Conservation (phyloP, 2,888 invertebrate species). For the Fissipunctia ypsillon region DNA sequence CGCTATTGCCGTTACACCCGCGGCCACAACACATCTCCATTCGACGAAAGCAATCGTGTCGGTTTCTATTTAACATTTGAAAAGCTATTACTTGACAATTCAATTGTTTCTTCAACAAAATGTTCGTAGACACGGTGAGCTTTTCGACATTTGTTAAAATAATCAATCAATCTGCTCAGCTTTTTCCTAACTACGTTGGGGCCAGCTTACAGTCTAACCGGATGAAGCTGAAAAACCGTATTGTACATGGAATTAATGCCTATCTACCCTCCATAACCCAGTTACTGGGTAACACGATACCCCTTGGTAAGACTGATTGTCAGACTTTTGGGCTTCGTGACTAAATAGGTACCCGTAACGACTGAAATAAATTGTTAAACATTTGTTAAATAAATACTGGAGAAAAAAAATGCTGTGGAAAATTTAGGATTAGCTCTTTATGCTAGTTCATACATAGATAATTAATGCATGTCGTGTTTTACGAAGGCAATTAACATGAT, state of each 20-base stretch:
- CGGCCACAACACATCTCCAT: conserved; percentile 14
- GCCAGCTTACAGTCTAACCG: background rate
- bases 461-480: conserved; percentile 12
- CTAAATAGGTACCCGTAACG: background rate
- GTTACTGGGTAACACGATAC: background rate
- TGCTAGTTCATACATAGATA: background rate
- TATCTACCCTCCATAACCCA: background rate
- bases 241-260: background rate
- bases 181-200: background rate
- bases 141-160: background rate
- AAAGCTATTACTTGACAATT: conserved; percentile 4
- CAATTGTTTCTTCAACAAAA: conserved; percentile 1
- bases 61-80: conserved; percentile 7
- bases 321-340: background rate
- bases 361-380: no score
- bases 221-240: background rate
- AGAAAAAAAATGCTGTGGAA: conserved; percentile 5
- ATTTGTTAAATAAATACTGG: background rate
- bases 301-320: background rate
- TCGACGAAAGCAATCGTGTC: conserved; percentile 1
- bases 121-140: background rate
- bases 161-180: background rate
- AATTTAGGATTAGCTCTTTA: conserved; percentile 6
- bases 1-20: conserved; percentile 13
- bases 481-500: conserved; percentile 30